Base-by-base conservation (phyloP, 2,888 invertebrate genomes). In the Coleophora flavipennella region DNA sequence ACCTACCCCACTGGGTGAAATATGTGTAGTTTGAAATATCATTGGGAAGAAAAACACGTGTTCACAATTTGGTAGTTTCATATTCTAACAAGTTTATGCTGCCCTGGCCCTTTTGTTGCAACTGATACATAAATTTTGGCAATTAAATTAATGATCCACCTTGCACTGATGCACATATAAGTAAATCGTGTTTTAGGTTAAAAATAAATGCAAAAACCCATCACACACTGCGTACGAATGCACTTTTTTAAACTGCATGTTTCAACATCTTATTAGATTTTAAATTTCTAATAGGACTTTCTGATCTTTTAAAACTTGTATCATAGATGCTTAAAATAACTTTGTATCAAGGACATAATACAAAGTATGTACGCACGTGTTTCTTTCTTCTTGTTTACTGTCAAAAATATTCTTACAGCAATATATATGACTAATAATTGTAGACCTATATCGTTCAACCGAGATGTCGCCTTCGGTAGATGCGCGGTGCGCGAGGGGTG, bases 181-280 rank as follows among this genome's bases (percentile, higher is more conserved):
- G n/a, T n/a, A n/a, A n/a, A n/a, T 4, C 20, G 20, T 6, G 20
- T 20, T 20, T 20, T 4, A 4, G 6, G 20, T 20, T 20, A 6
- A 20, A 20, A 20, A 34, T 28, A 29, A 44, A 37, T 35, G 43
- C 45, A 20, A 39, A 38, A 46, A 53, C 55, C 58, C 55, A 56
- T 55, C 55, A 67, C 67, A 63, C 63, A 51, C 51, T 50, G 49
- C 51, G 45, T 50, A 49, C 41, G 35, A 39, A 13, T 10, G 33
- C 9, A 10, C 8, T 20, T 20, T 20, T 4, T 20, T 3, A 20
- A 20, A 20, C 20, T 20, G 20, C 20, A 20, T 20, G 20, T 20
- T 20, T 20, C 20, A 20, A 20, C 6, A 4, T 20, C 20, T 20
- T 20, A 6, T 20, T 20, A 20, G 20, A 20, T 20, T 20, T 20